phyloP scores from a whole-genome alignment of 1,140 invertebrate genomes.

The Drosophila prosaltans region DNA sequence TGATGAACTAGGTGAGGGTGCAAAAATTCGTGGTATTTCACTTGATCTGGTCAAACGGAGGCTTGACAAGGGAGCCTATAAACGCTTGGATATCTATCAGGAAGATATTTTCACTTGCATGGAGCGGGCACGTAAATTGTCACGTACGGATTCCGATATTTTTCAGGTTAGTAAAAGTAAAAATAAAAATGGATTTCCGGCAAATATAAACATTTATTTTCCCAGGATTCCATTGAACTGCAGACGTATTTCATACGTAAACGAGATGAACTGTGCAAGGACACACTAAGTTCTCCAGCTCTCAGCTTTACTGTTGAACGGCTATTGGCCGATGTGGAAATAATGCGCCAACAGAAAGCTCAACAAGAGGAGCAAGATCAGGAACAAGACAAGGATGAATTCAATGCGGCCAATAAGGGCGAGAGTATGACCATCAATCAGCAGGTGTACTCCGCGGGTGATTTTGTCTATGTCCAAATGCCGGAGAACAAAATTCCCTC shows the following conservation, averaged over 20 bases:
- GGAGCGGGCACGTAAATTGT: constrained; percentile 93
- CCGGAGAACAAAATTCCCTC: constrained; percentile 86
- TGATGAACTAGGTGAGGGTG: constrained; percentile 88
- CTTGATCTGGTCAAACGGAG: constrained; percentile 93
- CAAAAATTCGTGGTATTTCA: constrained; percentile 90
- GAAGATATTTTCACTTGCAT: constrained; percentile 98
- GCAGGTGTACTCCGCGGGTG: constrained; percentile 79
- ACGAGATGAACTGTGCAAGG: constrained; percentile 89
- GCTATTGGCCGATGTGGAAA: constrained; percentile 89
- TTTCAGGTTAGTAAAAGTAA: constrained; percentile 84
- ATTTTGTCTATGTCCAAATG: constrained; percentile 78
- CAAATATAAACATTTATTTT: neutral
- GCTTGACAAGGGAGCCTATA: constrained; percentile 94
- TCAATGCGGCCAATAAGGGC: constrained; percentile 60
- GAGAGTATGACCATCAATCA: constrained; percentile 83
- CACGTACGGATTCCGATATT: constrained; percentile 95
- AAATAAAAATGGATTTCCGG: neutral
- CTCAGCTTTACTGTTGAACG: constrained; percentile 91
- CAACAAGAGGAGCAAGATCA: constrained; percentile 92
- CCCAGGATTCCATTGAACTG: constrained; percentile 95
- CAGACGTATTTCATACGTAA: constrained; percentile 95
- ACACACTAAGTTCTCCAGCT: constrained; percentile 93
- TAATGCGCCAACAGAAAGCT: constrained; percentile 90
- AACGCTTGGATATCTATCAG: constrained; percentile 96
- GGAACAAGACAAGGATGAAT: constrained; percentile 82